These are phyloP conservation scores for Tortrix viridana DNA, from an alignment of 2,888 invertebrate genomes.

Conservation along the genomic window DNA sequence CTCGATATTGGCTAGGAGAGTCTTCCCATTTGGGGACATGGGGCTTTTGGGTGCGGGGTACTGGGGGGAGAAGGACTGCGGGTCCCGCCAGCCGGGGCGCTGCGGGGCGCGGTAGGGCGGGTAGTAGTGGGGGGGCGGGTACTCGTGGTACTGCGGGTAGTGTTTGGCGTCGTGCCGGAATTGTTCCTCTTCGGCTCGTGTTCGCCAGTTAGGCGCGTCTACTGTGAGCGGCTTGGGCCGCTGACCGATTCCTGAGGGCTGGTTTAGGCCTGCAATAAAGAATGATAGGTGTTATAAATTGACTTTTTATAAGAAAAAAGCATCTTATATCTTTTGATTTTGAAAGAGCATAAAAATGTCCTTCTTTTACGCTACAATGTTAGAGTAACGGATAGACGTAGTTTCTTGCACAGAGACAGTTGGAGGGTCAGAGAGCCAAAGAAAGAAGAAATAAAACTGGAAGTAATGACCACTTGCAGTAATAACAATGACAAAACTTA, in stretches of 20 bases:
- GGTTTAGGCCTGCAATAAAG: constrained; percentile 80
- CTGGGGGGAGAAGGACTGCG: constrained; percentile 54
- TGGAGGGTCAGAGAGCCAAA: no score
- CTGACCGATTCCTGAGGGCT: constrained; percentile 90
- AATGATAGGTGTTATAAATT: no score
- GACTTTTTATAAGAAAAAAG: no score
- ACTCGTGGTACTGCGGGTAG: constrained; percentile 52
- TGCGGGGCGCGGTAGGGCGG: constrained; percentile 50
- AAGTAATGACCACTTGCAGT: no score
- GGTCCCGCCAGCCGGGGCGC: constrained; percentile 56
- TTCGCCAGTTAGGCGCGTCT: constrained; percentile 79
- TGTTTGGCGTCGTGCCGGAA: constrained; percentile 23
- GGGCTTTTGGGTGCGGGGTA: constrained; percentile 63
- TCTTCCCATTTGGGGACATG: constrained; percentile 68
- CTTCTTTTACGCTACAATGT: no score
- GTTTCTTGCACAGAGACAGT: no score
- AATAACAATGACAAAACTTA: no score
- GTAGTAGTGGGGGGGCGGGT: constrained; percentile 49
- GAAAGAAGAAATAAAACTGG: no score
- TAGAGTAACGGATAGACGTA: no score
- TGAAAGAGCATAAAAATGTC: no score
- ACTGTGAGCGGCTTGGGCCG: constrained; percentile 88
- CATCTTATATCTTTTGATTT: no score
- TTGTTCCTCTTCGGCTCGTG: constrained; percentile 57
- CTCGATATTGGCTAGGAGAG: constrained; percentile 70